Evolutionary conservation across 2,797 vertebrate genomes (phyloP), one percentile per base, ranked within the genome.

Genomic region (Taenioides sp.): DNA sequence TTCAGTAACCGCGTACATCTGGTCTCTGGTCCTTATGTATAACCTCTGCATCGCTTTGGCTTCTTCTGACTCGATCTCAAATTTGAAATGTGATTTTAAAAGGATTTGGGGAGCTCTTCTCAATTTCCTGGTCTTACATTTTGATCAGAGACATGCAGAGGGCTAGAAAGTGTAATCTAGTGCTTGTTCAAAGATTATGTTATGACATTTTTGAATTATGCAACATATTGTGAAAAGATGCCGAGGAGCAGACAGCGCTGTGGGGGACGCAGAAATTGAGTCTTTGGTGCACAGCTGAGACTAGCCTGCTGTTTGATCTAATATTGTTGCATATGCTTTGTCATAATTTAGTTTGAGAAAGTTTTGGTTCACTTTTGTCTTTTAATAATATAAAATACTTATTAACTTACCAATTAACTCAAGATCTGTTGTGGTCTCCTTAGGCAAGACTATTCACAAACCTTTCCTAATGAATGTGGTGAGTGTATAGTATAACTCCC

Each of bases 191-290:
- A 64, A 69, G 60, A 61, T 40, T 17, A 66, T 64, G 77, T 82
- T 79, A 70, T 58, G 67, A 49, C 57, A 72, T 79, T 73, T 82
- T 71, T 49, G 40, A 68, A 76, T 86, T 86, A 84, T 80, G 71
- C 78, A 86, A 86, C 61, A 54, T 77, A 70, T 67, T 76, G 43
- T 61, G 73, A 59, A 61, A 79, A 67, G 22, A 31, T 80, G 81
- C 74, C 79, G 72, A 78, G 75, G 70, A 79, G 65, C 71, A 77
- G 70, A 72, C 55, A 74, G 22, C 72, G 27, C 59, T 84, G 65
- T 4, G 17, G 50, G 27, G 83, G 87, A 88, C 82, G 69, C 37
- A 81, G 16, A 87, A 80, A 88, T 83, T 88, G 5, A 27, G 40
- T 25, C 63, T 50, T 17, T 43, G 49, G 40, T 37, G n/a, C 16